Conservation (phyloP, 1,140 invertebrate genomes). For the Drosophila tristis region DNA sequence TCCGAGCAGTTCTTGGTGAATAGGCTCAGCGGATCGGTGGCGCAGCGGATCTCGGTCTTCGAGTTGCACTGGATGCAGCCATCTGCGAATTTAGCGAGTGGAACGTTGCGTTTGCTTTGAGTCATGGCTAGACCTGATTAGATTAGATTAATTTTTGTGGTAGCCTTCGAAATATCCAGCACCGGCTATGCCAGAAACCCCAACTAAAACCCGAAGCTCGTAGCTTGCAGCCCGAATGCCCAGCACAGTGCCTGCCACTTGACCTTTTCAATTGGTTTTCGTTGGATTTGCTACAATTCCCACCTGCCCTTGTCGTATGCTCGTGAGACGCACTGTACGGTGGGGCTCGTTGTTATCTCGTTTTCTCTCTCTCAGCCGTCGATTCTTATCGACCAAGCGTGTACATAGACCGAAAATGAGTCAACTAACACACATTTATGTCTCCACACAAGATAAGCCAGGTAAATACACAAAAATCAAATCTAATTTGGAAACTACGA, state of each 20-base stretch:
- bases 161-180: not conserved
- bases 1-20: constrained; percentile 62
- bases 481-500: not conserved
- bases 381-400: constrained; percentile 33
- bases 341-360: constrained; percentile 8
- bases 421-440: constrained; percentile 10
- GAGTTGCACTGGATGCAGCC: constrained; percentile 78
- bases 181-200: too few species aligned
- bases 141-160: constrained; percentile 19
- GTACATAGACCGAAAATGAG: constrained; percentile 24
- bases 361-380: constrained; percentile 10
- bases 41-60: constrained; percentile 61
- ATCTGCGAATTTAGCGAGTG: constrained; percentile 50
- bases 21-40: constrained; percentile 65
- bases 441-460: constrained; percentile 33
- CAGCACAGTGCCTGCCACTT: too few species aligned
- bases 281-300: too few species aligned
- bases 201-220: too few species aligned
- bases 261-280: too few species aligned
- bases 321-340: constrained; percentile 13
- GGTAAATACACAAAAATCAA: constrained; percentile 26
- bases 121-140: constrained; percentile 26
- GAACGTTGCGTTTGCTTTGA: constrained; percentile 26
- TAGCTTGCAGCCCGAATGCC: too few species aligned
- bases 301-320: too few species aligned